Base-by-base conservation (phyloP, 2,888 invertebrate genomes). In the Dinocampus coccinellae region DNA sequence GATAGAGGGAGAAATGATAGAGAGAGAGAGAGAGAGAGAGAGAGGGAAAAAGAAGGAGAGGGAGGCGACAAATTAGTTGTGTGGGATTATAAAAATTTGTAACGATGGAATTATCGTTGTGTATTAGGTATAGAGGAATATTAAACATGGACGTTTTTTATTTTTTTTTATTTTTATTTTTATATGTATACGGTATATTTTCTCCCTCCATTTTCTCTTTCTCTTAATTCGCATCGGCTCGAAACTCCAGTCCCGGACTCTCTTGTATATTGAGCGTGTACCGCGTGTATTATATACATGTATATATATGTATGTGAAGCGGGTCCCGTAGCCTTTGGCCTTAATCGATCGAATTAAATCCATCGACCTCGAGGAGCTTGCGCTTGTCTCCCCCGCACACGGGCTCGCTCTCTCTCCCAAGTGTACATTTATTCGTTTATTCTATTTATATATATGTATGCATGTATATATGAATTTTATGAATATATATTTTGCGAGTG, bases 331-430 rank as follows among this genome's bases (percentile, higher is more conserved):
- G 75, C 77, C 79, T 79, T 76, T 78, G 77, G 75, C 78, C 79
- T 80, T 80, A 80, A 80, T 79, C 79, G 76, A 79, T 75, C 75
- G 76, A 79, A 78, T 79, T 77, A 76, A 78, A 79, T 78, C 76
- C 77, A 73, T 72, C 79, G 77, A 77, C 77, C 80, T 79, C 78
- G 79, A 76, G 75, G 72, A 70, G 65, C 58, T 57, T 52, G 42
- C 60, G 61, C 65, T 63, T 62, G 69, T 72, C 69, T 70, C 76
- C 74, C 75, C 70, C 76, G 69, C 76, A 69, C 61, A 47, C 16
- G 47, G 47, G 16, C 20, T 61, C 39, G 36, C 53, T 34, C 66
- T 33, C 57, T 22, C 42, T 36, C 33, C 24, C 24, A 24, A 64
- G 47, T 24, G n/a, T n/a, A 16, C 24, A 33, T 22, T 57, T 29